A percentile compares a stretch with the other conserved stretches of the same genome.
Conservation (phyloP, 1,140 invertebrate genomes). For the Diabrotica undecimpunctata region DNA sequence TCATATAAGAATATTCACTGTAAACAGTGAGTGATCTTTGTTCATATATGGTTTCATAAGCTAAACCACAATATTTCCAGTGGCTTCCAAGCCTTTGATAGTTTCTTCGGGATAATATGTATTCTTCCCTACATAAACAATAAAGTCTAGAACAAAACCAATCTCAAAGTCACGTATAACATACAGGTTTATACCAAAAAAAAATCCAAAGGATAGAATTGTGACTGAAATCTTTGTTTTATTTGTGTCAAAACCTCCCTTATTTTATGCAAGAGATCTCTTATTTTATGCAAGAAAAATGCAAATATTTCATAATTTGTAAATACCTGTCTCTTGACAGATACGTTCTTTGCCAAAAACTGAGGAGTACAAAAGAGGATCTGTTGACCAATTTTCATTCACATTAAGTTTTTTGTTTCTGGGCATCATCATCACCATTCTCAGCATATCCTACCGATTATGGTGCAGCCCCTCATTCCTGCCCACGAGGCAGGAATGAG, state of each 20-base stretch:
- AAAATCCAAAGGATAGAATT: constrained; percentile 30
- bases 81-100: constrained; percentile 30
- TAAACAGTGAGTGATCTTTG: constrained; percentile 32
- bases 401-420: too few relatives aligned
- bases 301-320: too few relatives aligned
- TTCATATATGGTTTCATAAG: constrained; percentile 37
- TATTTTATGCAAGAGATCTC: constrained; percentile 13
- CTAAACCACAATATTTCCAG: constrained; percentile 33
- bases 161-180: constrained; percentile 39
- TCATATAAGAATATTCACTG: constrained; percentile 14
- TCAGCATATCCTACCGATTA: too few relatives aligned
- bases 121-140: constrained; percentile 40
- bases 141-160: constrained; percentile 41
- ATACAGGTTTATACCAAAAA: constrained; percentile 46
- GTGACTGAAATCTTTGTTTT: constrained; percentile 17
- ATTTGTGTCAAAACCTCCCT: constrained; percentile 18
- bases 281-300: neutral
- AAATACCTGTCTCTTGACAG: too few relatives aligned
- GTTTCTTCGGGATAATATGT: constrained; percentile 25
- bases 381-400: too few relatives aligned
- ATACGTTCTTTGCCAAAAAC: too few relatives aligned
- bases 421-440: too few relatives aligned
- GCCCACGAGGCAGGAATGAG: too few relatives aligned
- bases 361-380: too few relatives aligned
- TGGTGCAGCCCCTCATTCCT: too few relatives aligned